Percentiles rank a stretch among this genome's conserved stretches.
These are phyloP conservation scores for Anthoptus insignis DNA, from an alignment of 2,888 invertebrate species.

Conservation along the genomic window DNA sequence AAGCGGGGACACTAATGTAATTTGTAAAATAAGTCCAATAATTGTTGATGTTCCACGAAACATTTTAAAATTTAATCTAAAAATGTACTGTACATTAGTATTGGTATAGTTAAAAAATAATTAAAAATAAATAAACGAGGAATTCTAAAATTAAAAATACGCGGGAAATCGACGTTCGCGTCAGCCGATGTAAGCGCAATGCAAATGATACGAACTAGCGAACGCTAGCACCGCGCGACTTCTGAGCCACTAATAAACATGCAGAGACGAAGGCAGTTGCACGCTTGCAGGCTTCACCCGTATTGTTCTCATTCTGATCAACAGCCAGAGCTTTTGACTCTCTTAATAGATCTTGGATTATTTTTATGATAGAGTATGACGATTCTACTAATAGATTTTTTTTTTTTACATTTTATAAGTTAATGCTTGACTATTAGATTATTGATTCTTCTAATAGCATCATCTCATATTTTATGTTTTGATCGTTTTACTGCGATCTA, in stretches of 20 bases:
- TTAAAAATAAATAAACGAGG: not conserved
- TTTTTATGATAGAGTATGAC: not conserved
- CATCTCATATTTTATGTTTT: too few relatives aligned
- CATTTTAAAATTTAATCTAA: slow-evolving; percentile 54
- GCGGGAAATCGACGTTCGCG: slow-evolving; percentile 36
- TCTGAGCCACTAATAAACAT: slow-evolving; percentile 51
- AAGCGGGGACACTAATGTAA: slow-evolving; percentile 71
- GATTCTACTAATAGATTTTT: too few relatives aligned
- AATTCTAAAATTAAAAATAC: slow-evolving; percentile 15
- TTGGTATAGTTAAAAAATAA: not conserved
- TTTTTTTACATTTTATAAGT: too few relatives aligned
- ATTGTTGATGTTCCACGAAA: slow-evolving; percentile 62
- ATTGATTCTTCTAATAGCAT: too few relatives aligned
- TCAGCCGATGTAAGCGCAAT: slow-evolving; percentile 7
- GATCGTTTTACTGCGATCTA: too few relatives aligned
- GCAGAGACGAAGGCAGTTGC: slow-evolving; percentile 21
- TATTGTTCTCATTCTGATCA: slow-evolving; percentile 33
- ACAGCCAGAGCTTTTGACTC: slow-evolving; percentile 23
- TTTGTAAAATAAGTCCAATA: slow-evolving; percentile 71
- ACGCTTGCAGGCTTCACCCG: slow-evolving; percentile 25
- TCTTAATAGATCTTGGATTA: not conserved
- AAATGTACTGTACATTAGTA: slow-evolving; percentile 10
- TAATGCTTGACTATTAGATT: too few relatives aligned
- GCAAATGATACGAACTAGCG: slow-evolving; percentile 38
- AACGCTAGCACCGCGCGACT: slow-evolving; percentile 47